Base-by-base conservation (phyloP, 2,888 invertebrate species). In the Sphecodes monilicornis region DNA sequence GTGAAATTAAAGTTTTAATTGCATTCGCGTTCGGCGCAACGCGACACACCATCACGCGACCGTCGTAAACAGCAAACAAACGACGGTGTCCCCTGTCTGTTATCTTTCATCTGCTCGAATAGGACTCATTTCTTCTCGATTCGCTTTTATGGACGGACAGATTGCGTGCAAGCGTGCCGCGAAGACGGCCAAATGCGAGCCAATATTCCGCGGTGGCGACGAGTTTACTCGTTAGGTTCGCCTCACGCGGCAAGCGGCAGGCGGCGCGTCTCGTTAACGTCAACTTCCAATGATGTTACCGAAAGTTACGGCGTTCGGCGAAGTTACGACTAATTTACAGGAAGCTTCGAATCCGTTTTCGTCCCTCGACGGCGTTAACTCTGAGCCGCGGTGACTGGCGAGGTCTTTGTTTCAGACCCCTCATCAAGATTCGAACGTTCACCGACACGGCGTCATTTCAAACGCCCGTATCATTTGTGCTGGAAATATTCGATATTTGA, bases 231-330 rank as follows among this genome's bases (percentile, higher is more conserved):
- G 75, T 72, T 68, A 60, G 39, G 22, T 10, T 1, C 46, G 43
- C 3, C 8, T 1, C 39, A 5, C 3, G 36, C 36, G 39, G 39
- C 60, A 26, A 43, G 76, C 60, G 50, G n/a, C 11, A 8, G 41
- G 26, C 46, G 46, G 41, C 66, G 41, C 54, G 26, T 32, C 79
- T 70, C 73, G 83, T 85, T 82, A 73, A 73, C 76, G 74, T 68
- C 50, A 75, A 84, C 78, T 84, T 78, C 43, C 80, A 84, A 86
- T 76, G 54, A 76, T 70, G 66, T 84, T 84, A 84, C 68, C 76
- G 18, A 84, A 78, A 84, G 64, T 84, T 86, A 66, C 73, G 16
- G 16, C 74, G 68, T n/a, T 54, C 32, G 32, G 6, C 32, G 46
- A 46, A 72, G 80, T 83, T 81, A 77, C 76, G 57, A 75, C 69